phyloP scores from a whole-genome alignment of 2,113 vertebrate species.

The Indicator indicator region DNA sequence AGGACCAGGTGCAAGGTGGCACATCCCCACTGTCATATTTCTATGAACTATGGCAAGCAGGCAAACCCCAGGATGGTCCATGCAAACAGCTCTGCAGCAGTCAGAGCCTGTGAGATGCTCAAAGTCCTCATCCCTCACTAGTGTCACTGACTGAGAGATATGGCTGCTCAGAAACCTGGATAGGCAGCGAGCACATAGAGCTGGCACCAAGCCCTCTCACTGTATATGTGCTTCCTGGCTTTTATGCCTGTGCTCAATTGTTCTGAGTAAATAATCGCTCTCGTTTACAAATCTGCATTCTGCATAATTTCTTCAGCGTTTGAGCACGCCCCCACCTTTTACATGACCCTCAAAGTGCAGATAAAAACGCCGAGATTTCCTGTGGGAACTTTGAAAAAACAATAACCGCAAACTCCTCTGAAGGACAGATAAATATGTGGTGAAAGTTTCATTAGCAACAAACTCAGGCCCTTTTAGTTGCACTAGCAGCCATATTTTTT shows the following conservation, averaged over 20 bases:
- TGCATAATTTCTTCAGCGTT: conserved; percentile 53
- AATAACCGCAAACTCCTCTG: conserved; percentile 40
- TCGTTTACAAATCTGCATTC: conserved; percentile 57
- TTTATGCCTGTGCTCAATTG: conserved; percentile 29
- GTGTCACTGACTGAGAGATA: not conserved
- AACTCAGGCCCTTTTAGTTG: conserved; percentile 6
- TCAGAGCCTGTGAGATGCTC: not conserved
- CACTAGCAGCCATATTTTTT: conserved; percentile 58
- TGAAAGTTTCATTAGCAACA: conserved; percentile 46
- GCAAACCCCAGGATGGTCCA: not conserved
- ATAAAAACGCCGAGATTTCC: conserved; percentile 44
- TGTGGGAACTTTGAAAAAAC: conserved; percentile 69
- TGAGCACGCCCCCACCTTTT: conserved; percentile 32
- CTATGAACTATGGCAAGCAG: not conserved
- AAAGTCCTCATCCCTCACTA: not conserved
- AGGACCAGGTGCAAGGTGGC: not conserved
- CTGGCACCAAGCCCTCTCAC: conserved; percentile 15
- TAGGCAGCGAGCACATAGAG: not conserved
- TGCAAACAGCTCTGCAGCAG: not conserved
- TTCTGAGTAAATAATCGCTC: conserved; percentile 28
- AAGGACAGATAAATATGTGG: conserved; percentile 52
- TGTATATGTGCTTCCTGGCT: conserved; percentile 35
- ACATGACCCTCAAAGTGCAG: conserved; percentile 19
- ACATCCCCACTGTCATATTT: not conserved
- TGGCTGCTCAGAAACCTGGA: not conserved